phyloP scores from a whole-genome alignment of 1,140 invertebrate species.

The Aphelenchoides avenae region DNA sequence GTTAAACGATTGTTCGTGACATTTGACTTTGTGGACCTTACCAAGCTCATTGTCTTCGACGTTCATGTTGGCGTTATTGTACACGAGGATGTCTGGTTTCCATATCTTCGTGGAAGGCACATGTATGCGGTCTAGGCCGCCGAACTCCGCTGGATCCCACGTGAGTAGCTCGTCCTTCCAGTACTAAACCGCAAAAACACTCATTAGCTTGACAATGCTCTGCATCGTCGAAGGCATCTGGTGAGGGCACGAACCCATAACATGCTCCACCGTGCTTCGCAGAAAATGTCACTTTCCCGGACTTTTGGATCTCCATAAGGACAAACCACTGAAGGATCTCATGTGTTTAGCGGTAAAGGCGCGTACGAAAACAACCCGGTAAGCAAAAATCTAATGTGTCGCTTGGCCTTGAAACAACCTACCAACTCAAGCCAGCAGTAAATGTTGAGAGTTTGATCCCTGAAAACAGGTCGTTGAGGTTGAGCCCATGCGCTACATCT shows the following conservation, averaged over 20 bases:
- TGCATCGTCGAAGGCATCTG: background rate
- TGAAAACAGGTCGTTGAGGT: slow-evolving; percentile 12
- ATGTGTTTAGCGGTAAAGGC: slow-evolving; percentile 9
- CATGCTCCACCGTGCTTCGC: too few species aligned
- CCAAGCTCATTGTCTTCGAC: slow-evolving; percentile 51
- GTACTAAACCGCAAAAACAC: slow-evolving; percentile 28
- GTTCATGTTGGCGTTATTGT: too few species aligned
- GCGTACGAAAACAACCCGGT: background rate
- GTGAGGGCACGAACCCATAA: too few species aligned
- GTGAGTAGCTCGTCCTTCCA: slow-evolving; percentile 60
- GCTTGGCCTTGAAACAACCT: too few species aligned
- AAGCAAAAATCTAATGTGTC: too few species aligned
- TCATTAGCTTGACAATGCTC: background rate
- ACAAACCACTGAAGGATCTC: too few species aligned
- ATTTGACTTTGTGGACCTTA: too few species aligned
- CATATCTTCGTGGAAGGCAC: slow-evolving; percentile 60
- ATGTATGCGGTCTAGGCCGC: slow-evolving; percentile 56
- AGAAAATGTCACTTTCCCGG: too few species aligned
- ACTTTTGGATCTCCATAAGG: too few species aligned
- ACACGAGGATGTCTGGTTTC: slow-evolving; percentile 62
- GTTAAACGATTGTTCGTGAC: too few species aligned
- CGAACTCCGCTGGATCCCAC: slow-evolving; percentile 60
- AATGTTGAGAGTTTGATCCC: slow-evolving; percentile 25
- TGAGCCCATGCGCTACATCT: slow-evolving; percentile 5
- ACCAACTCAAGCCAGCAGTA: too few species aligned